Evolutionary conservation across 2,888 invertebrate species (phyloP).

Genomic region (Theretra japonica): DNA sequence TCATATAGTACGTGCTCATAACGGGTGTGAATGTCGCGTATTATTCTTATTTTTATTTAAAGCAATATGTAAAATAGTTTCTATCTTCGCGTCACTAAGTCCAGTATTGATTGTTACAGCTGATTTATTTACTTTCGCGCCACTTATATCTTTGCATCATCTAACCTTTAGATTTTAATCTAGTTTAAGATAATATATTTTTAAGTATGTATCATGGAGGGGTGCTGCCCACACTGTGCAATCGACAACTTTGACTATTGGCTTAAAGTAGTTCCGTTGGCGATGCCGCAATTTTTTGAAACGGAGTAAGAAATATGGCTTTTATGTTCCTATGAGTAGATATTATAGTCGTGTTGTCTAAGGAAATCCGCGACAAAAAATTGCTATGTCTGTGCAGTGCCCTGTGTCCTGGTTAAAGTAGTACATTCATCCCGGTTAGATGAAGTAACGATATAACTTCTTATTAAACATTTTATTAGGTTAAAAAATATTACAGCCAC

Average conservation of each 20-base stretch:
- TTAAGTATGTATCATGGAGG: no score
- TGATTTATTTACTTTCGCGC: no score
- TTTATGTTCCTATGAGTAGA: not conserved
- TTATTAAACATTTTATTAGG: no score
- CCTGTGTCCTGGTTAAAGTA: not conserved
- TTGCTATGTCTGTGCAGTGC: not conserved
- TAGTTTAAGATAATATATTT: no score
- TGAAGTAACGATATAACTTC: not conserved
- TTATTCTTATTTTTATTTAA: not conserved
- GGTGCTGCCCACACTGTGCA: no score
- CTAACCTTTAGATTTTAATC: no score
- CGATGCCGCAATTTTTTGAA: not conserved
- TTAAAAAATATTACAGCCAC: no score
- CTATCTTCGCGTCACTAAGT: not conserved
- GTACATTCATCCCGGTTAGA: not conserved
- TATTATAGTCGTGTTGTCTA: not conserved
- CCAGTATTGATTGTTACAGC: no score
- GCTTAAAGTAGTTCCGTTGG: not conserved
- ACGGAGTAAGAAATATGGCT: not conserved
- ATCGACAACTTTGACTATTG: not conserved
- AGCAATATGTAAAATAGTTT: not conserved
- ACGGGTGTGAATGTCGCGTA: not conserved
- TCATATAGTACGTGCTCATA: not conserved
- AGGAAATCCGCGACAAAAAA: not conserved
- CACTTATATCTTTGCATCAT: no score